Evolutionary conservation across 2,113 vertebrate species (phyloP), one percentile per base, ranked within the genome.

Genomic region (Aptenodytes forsteri): DNA sequence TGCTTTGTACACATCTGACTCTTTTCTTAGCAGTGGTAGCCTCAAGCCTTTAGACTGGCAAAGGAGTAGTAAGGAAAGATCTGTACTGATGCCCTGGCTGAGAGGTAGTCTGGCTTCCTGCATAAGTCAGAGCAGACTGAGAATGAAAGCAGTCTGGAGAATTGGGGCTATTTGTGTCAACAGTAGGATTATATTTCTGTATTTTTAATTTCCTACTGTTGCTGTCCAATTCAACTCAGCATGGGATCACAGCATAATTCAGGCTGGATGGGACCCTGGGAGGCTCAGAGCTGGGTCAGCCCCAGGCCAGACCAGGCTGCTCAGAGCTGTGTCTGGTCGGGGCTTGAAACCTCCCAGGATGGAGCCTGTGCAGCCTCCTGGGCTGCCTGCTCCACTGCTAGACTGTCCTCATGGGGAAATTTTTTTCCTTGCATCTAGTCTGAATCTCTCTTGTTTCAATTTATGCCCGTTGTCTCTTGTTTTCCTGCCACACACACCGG

Each of bases 201-300:
- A 85, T 95, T 94, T 97, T 94, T 91, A 94, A 96, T 97, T 96
- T 96, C 94, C 94, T 96, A 95, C 82, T 23, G 21, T 83, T 93
- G 62, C 71, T 80, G 54, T 86, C 46, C 76, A 71, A 46, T 87
- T 72, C 59, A 88, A 20, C 65, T 90, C 93, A 78, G 90, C 64
- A 78, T 65, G 87, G 87, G 84, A 91, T 85, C 82, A 69, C 10
- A 36, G 82, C 46, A 54, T 79, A 91, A 83, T 36, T 91, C 84
- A 83, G 70, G 34, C 65, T 94, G 89, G 90, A 65, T 1, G 30
- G 30, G 91, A 88, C 71, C 40, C 38, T 72, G 85, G 78, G 88
- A 90, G 62, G 75, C 87, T 93, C 81, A 93, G 77, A 84, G 73
- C 27, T 75, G 52, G 56, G 44, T 85, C 77, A 93, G 9, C 27